Percentiles rank a stretch among this genome's conserved stretches.
Conservation (phyloP, 2,797 vertebrate genomes). For the Bufotes viridis region DNA sequence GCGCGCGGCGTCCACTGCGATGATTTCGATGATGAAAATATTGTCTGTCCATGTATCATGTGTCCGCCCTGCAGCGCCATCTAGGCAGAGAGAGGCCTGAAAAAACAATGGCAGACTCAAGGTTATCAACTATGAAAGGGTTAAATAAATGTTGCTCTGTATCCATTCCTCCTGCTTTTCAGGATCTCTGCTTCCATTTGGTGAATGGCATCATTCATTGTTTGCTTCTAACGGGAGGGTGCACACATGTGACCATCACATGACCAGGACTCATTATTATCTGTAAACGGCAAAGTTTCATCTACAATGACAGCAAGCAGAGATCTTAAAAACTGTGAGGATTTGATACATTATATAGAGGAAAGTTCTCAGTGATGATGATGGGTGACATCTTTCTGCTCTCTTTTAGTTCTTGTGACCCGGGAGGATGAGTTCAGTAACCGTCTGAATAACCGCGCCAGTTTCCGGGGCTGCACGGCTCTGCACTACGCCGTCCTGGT, state of each 20-base stretch:
- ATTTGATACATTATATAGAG: too few relatives aligned
- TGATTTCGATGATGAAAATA: not conserved
- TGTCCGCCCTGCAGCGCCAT: not conserved
- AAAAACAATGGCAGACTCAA: not conserved
- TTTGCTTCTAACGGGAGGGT: too few relatives aligned
- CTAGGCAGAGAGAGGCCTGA: not conserved
- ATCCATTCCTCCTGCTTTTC: too few relatives aligned
- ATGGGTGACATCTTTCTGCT: not conserved
- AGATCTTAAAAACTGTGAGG: too few relatives aligned
- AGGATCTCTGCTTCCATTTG: too few relatives aligned
- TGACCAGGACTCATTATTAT: too few relatives aligned
- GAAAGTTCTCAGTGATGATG: not conserved
- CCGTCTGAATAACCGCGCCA: slow-evolving; percentile 88
- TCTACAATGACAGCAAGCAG: too few relatives aligned
- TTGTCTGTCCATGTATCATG: not conserved
- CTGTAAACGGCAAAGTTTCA: too few relatives aligned
- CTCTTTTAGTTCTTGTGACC: slow-evolving; percentile 84
- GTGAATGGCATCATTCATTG: too few relatives aligned
- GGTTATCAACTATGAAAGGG: too few relatives aligned
- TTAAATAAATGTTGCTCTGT: too few relatives aligned
- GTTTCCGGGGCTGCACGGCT: slow-evolving; percentile 89
- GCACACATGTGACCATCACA: too few relatives aligned
- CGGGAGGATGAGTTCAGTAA: slow-evolving; percentile 96
- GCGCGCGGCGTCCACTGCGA: not conserved
- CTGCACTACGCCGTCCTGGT: slow-evolving; percentile 92